Evolutionary conservation across 1,140 invertebrate species (phyloP).

Genomic region (Tetragonula clypearis): DNA sequence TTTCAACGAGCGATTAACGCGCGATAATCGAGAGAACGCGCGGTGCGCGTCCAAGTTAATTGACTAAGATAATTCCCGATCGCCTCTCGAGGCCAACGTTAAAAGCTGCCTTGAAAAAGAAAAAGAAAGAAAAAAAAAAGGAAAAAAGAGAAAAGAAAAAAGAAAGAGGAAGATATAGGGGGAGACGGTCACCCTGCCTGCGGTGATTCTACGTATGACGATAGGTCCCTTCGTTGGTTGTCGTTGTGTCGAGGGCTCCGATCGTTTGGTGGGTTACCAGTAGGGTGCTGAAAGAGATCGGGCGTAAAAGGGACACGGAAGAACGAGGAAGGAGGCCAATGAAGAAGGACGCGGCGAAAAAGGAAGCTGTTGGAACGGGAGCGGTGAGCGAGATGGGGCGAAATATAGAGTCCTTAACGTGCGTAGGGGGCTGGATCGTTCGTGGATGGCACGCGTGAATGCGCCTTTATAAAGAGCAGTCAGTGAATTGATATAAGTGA

Average conservation of each 20-base stretch:
- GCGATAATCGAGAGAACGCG: conserved; percentile 55
- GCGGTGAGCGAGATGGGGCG: conserved; percentile 14
- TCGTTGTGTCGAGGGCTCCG: conserved; percentile 46
- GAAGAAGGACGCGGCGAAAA: conserved; percentile 29
- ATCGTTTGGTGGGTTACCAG: conserved; percentile 63
- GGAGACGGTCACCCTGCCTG: background rate
- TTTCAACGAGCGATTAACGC: conserved; percentile 59
- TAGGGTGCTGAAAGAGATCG: conserved; percentile 35
- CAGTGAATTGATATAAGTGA: conserved; percentile 82
- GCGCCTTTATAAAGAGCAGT: conserved; percentile 79
- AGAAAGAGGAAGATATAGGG: conserved; percentile 18
- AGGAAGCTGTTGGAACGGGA: conserved; percentile 17
- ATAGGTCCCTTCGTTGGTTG: conserved; percentile 33
- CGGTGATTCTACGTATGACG: conserved; percentile 28
- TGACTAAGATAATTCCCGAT: conserved; percentile 67
- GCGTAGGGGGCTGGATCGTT: conserved; percentile 57
- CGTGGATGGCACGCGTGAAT: conserved; percentile 79
- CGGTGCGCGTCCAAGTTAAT: conserved; percentile 60
- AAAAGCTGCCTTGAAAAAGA: conserved; percentile 57
- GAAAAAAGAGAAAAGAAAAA: conserved; percentile 32
- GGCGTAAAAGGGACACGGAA: conserved; percentile 32
- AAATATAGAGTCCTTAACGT: conserved; percentile 62
- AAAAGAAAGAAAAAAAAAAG: conserved; percentile 26
- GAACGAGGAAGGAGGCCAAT: conserved; percentile 27
- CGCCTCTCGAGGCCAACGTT: conserved; percentile 56